phyloP scores from a whole-genome alignment of 2,113 vertebrate genomes.

The Grammomys dolichurus region DNA sequence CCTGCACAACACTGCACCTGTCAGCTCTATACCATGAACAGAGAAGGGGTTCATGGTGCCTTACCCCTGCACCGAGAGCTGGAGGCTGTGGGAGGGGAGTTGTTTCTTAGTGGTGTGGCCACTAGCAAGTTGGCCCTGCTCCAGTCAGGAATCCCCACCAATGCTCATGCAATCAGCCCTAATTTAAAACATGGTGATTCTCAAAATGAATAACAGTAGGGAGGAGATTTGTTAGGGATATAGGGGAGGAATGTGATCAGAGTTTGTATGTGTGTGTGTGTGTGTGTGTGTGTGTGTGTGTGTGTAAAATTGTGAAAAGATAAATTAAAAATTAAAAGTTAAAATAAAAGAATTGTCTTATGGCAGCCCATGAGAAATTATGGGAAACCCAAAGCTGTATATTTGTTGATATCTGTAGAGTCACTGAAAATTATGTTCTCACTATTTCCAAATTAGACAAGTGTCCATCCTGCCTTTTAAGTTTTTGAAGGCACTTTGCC shows the following conservation, averaged over 20 bases:
- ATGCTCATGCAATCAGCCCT: neutral
- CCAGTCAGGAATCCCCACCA: neutral
- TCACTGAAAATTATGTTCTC: neutral
- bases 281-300: no score
- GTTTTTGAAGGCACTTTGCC: slow-evolving; percentile 6
- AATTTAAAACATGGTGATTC: neutral
- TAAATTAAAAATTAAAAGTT: neutral
- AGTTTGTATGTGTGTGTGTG: no score
- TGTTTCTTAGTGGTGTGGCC: neutral
- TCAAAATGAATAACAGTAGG: neutral
- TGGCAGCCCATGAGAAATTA: neutral
- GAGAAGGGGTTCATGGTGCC: neutral
- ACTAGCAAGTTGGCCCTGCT: neutral
- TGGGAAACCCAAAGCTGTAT: neutral
- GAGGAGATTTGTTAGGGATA: neutral
- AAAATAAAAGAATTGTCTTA: neutral
- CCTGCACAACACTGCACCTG: neutral
- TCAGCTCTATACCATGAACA: no score
- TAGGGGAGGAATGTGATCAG: neutral
- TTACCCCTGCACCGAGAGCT: no score
- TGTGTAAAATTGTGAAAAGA: neutral
- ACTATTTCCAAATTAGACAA: neutral
- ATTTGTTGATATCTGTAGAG: neutral
- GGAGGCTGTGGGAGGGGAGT: no score
- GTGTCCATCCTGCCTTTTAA: neutral